Percentiles rank a stretch among this genome's conserved stretches.
phyloP scores from a whole-genome alignment of 92 coral and sea anemone genomes.

The Umimayanthus chanpuru region DNA sequence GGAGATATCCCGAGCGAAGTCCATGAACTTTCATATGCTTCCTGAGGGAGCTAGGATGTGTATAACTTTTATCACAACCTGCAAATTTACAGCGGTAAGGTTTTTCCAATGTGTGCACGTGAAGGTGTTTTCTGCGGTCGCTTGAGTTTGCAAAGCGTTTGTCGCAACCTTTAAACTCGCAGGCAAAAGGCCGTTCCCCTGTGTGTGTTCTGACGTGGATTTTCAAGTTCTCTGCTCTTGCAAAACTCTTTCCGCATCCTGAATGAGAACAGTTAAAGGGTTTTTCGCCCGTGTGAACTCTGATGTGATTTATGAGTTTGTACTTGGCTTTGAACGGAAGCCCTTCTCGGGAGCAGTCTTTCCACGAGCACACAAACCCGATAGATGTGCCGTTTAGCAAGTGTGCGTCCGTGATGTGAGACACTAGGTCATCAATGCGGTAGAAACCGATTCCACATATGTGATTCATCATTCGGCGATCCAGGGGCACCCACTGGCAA shows the following conservation, averaged over 20 bases:
- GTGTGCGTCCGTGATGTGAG: conserved; percentile 90
- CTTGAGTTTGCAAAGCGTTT: conserved; percentile 98
- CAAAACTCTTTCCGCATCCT: conserved; percentile 92
- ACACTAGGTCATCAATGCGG: conserved; percentile 84
- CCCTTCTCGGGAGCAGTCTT: conserved; percentile 89
- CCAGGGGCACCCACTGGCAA: conserved; percentile 81
- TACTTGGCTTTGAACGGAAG: conserved; percentile 99
- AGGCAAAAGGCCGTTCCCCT: conserved; percentile 95
- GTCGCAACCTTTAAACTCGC: conserved; percentile 95
- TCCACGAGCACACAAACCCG: conserved; percentile 94
- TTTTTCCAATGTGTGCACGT: conserved; percentile 95
- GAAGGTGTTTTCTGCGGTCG: conserved; percentile 94
- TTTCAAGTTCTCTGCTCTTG: conserved; percentile 96
- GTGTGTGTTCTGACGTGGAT: conserved; percentile 95
- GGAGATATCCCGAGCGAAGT: conserved; percentile 48
- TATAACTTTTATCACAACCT: conserved; percentile 96
- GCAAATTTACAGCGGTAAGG: conserved; percentile 95
- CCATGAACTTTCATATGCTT: conserved; percentile 97
- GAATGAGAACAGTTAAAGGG: conserved; percentile 92
- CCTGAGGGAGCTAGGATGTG: conserved; percentile 96
- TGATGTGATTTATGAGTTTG: conserved; percentile 91
- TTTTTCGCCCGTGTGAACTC: conserved; percentile 98
- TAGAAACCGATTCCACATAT: conserved; percentile 88
- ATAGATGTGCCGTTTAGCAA: conserved; percentile 68
- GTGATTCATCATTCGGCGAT: conserved; percentile 59